Percentiles rank a stretch among this genome's conserved stretches.
phyloP scores from a whole-genome alignment of 2,888 invertebrate genomes.

The Anagyrus pseudococci region DNA sequence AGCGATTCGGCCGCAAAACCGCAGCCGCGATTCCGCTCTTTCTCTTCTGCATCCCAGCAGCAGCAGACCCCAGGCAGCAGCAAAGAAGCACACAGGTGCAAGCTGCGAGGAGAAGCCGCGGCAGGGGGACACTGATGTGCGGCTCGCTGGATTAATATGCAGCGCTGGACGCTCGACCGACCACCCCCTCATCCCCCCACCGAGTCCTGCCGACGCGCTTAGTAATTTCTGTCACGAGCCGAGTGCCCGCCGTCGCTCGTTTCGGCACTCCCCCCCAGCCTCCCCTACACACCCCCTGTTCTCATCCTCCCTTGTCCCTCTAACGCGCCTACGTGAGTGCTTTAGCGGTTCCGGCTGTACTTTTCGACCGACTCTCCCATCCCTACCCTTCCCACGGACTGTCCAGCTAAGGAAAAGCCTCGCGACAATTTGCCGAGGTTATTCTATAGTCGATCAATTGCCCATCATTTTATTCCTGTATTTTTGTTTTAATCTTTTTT shows the following conservation, averaged over 20 bases:
- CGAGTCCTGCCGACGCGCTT: constrained; percentile 49
- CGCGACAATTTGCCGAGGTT: too few relatives aligned
- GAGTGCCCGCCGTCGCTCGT: constrained; percentile 48
- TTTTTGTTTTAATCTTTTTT: too few relatives aligned
- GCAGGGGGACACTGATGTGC: constrained; percentile 52
- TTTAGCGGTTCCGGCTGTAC: too few relatives aligned
- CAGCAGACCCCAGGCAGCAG: constrained; percentile 17
- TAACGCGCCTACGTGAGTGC: too few relatives aligned
- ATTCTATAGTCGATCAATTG: too few relatives aligned
- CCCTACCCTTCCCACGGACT: too few relatives aligned
- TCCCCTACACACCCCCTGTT: background rate
- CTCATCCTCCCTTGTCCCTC: too few relatives aligned
- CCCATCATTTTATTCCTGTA: too few relatives aligned
- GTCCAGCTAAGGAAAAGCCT: too few relatives aligned
- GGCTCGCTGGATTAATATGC: constrained; percentile 61
- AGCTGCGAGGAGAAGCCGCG: constrained; percentile 42
- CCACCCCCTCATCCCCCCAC: constrained; percentile 35
- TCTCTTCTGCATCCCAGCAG: constrained; percentile 40
- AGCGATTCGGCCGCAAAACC: constrained; percentile 59
- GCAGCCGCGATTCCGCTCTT: constrained; percentile 59
- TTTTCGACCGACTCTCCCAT: too few relatives aligned
- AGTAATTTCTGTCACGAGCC: constrained; percentile 62
- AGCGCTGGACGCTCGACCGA: constrained; percentile 42
- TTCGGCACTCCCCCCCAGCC: constrained; percentile 5
- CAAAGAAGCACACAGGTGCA: constrained; percentile 50